Base-by-base conservation (phyloP, 2,797 vertebrate genomes). In the Sebastes kiyomatsui region DNA sequence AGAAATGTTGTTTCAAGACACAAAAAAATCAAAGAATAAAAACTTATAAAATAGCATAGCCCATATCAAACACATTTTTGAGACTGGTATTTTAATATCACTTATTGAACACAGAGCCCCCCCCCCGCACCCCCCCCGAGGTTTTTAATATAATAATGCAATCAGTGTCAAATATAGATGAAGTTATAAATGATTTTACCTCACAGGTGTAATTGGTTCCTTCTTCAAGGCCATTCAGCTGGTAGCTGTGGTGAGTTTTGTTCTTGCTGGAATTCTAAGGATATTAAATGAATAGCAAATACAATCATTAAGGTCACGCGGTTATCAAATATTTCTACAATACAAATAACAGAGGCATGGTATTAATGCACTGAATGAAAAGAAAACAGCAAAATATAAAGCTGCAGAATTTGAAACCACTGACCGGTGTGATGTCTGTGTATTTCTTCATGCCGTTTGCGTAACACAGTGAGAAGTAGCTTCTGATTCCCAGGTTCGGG, bases 191-290 rank as follows among this genome's bases (percentile, higher is more conserved):
- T 56, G 1, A 7, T 72, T 82, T 94, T 89, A 96, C 96, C 93
- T 94, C 93, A 77, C 96, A 96, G 2, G 92, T 93, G 86, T 96
- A 96, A 74, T 95, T 96, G 68, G 79, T 89, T 79, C 89, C 95
- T 75, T 84, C 86, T 61, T 87, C 60, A 10, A 96, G 95, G 5
- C 86, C 90, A 0, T 35, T 68, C 74, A 96, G 83, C 59, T 86
- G 86, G 25, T 86, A 95, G 18, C 90, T 96, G 83, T 95, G 85
- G 84, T 95, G 90, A 27, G 95, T 96, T 75, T 76, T 56, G 80
- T 96, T 96, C 77, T 75, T 46, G 20, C 28, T 81, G 3, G 71
- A 61, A 85, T 93, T 85, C 96, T 96, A 55, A 35, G 13, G 33
- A 69, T 42, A 79, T 77, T 0, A n/a, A 64, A 76, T 61, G 0